Percentiles rank a stretch among this genome's conserved stretches.
These are phyloP conservation scores for Macrobrachium rosenbergii DNA, from an alignment of 1,140 invertebrate species.

Conservation along the genomic window DNA sequence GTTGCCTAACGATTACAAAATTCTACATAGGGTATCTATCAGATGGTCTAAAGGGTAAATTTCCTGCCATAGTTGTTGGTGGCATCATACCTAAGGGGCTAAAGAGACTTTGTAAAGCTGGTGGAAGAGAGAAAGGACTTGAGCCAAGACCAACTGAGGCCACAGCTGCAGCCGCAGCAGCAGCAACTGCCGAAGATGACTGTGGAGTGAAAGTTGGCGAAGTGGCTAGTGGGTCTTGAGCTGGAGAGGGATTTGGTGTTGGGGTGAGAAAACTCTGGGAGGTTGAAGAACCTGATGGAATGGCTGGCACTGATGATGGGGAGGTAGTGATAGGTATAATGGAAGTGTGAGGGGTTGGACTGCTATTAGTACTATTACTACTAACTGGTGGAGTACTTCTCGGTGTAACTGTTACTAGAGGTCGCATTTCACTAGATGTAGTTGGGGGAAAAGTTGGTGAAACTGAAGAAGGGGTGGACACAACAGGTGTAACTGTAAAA, in stretches of 20 bases:
- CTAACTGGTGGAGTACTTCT: constrained; percentile 44
- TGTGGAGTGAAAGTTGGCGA: constrained; percentile 39
- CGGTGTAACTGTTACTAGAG: constrained; percentile 1
- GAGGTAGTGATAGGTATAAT: constrained; percentile 40
- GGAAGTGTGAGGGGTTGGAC: constrained; percentile 36
- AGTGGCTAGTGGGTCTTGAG: constrained; percentile 46
- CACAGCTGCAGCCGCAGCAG: constrained; percentile 45
- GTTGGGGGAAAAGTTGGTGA: constrained; percentile 16
- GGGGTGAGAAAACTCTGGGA: not conserved
- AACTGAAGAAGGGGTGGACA: constrained; percentile 36
- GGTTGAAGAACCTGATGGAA: constrained; percentile 10
- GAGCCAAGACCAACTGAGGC: constrained; percentile 38
- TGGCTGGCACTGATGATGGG: constrained; percentile 9
- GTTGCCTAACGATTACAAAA: no score
- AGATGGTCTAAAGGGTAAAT: constrained; percentile 42
- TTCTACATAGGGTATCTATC: constrained; percentile 47
- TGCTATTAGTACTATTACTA: constrained; percentile 34
- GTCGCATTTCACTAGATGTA: constrained; percentile 46
- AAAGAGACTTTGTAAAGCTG: constrained; percentile 45
- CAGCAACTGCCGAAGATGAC: constrained; percentile 32
- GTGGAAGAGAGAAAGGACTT: constrained; percentile 44
- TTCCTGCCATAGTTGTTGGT: constrained; percentile 45
- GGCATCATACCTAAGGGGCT: constrained; percentile 49
- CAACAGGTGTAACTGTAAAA: constrained; percentile 45
- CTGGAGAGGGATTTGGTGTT: constrained; percentile 33